Percentiles rank a stretch among this genome's conserved stretches.
Evolutionary conservation across 1,140 invertebrate genomes (phyloP).

Genomic region (Penaeus japonicus): DNA sequence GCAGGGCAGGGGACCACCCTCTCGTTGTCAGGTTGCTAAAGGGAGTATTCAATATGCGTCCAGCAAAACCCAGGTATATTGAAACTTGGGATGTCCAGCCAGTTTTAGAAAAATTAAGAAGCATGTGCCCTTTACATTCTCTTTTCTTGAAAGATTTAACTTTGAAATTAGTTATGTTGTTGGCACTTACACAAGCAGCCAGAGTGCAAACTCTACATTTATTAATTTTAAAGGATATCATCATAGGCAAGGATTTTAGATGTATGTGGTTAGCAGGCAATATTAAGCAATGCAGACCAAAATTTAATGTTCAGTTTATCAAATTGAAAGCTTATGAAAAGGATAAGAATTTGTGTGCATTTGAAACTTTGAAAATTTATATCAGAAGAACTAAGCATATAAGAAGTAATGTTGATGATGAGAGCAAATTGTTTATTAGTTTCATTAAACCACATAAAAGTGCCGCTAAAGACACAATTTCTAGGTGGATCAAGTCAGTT

Average conservation of each 20-base stretch:
- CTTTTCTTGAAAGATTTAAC: neutral
- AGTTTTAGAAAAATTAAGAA: neutral
- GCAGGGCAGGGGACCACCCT: neutral
- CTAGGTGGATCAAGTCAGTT: constrained; percentile 2
- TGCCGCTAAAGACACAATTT: constrained; percentile 11
- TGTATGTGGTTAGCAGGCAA: neutral
- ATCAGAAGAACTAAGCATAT: neutral
- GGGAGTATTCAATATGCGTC: neutral
- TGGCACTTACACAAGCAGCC: neutral
- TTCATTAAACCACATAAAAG: constrained; percentile 11
- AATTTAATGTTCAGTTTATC: neutral
- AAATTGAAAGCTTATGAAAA: neutral
- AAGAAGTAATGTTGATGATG: neutral
- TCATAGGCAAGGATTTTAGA: neutral
- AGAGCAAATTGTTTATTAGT: neutral
- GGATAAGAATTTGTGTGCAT: neutral
- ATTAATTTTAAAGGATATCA: neutral
- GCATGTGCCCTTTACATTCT: neutral
- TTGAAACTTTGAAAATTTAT: constrained; percentile 10
- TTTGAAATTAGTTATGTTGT: neutral
- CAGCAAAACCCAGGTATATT: neutral
- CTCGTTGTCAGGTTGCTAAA: neutral
- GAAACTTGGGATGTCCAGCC: neutral
- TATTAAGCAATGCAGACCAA: neutral
- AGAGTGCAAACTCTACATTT: constrained; percentile 1